phyloP scores from a whole-genome alignment of 2,888 invertebrate species.

The Toxonevra muliebris region DNA sequence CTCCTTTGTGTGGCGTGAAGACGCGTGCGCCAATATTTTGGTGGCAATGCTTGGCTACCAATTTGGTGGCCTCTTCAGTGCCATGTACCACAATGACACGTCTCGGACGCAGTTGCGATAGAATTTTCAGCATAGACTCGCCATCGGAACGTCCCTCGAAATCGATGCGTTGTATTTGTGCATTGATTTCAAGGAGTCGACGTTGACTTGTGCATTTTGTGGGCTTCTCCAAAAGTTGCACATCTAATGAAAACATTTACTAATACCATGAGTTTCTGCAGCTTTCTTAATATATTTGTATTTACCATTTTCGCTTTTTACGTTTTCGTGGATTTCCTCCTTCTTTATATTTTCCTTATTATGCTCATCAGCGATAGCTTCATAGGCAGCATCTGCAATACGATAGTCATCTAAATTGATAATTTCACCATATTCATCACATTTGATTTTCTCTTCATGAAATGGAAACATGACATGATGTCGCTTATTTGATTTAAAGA shows the following conservation, averaged over 20 bases:
- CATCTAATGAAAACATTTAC: conserved; percentile 58
- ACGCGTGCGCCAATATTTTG: conserved; percentile 77
- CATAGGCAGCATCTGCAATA: conserved; percentile 73
- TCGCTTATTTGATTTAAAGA: conserved; percentile 88
- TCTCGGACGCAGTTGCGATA: conserved; percentile 82
- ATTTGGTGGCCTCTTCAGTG: conserved; percentile 72
- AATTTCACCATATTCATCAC: conserved; percentile 97
- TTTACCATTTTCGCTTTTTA: conserved; percentile 44
- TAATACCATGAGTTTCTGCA: background rate
- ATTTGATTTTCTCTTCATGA: conserved; percentile 88
- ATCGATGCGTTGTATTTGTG: conserved; percentile 93
- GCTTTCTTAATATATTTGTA: background rate
- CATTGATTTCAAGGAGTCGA: conserved; percentile 81
- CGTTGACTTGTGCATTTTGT: conserved; percentile 86
- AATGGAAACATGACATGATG: conserved; percentile 97
- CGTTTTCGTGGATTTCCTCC: conserved; percentile 48
- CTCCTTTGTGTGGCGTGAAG: conserved; percentile 84
- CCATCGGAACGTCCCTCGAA: conserved; percentile 94
- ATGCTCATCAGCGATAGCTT: conserved; percentile 55
- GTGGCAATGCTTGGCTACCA: conserved; percentile 75
- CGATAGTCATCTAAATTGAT: conserved; percentile 93
- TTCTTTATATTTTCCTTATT: conserved; percentile 61
- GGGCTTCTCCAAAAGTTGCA: conserved; percentile 76
- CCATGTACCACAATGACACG: conserved; percentile 84
- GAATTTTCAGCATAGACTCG: conserved; percentile 82